A percentile compares a stretch with the other conserved stretches of the same genome.
These are phyloP conservation scores for Tetraodon nigroviridis DNA, from an alignment of 2,113 vertebrate species.

Conservation along the genomic window DNA sequence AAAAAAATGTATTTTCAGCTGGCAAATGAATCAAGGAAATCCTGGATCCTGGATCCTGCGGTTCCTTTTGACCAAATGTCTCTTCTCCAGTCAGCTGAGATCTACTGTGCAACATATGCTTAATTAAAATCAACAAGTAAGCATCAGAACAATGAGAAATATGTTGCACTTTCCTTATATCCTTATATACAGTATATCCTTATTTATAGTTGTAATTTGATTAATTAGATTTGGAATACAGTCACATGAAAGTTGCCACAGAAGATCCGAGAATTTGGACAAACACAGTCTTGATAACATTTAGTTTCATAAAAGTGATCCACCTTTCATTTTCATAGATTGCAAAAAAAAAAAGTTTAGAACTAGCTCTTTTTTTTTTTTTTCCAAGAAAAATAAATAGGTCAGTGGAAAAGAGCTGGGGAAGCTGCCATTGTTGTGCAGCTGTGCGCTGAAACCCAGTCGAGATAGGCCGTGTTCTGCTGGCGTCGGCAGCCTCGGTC, in stretches of 20 bases:
- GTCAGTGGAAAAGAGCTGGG: conserved; percentile 74
- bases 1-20: too few relatives aligned
- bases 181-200: too few relatives aligned
- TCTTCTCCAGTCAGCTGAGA: too few relatives aligned
- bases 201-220: background rate
- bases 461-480: conserved; percentile 71
- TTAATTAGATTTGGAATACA: background rate
- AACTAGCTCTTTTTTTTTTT: conserved; percentile 17
- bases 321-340: conserved; percentile 14
- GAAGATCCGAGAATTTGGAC: background rate
- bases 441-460: conserved; percentile 69
- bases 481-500: conserved; percentile 65
- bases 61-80: too few relatives aligned
- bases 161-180: too few relatives aligned
- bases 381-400: conserved; percentile 51
- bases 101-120: too few relatives aligned
- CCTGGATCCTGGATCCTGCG: too few relatives aligned
- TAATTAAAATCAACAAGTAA: too few relatives aligned
- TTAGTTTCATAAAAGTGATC: background rate
- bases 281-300: background rate
- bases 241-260: background rate
- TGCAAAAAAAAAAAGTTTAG: background rate
- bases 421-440: conserved; percentile 68
- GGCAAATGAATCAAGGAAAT: too few relatives aligned
- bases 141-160: too few relatives aligned